Base-by-base conservation (phyloP, 2,797 vertebrate species). In the Sebastes taczanowskii region DNA sequence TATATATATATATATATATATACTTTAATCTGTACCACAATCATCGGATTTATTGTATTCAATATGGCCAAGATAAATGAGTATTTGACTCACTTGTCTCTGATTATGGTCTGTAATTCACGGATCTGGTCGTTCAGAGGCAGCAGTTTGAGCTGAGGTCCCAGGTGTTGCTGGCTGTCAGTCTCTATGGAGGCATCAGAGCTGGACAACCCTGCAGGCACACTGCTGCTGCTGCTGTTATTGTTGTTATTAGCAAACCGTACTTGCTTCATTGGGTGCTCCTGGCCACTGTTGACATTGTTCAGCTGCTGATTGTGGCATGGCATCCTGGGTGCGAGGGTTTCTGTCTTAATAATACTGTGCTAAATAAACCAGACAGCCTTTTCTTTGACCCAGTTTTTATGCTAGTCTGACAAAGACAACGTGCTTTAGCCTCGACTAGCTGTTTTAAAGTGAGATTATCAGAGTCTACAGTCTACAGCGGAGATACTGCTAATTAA, bases 121-220 rank as follows among this genome's bases (percentile, higher is more conserved):
- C 97, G 96, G 89, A 98, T 97, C 95, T 98, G 97, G 89, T 98
- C 97, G 78, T 97, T 98, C 91, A 98, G 95, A 38, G 97, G 97
- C 22, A 98, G 96, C 83, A 98, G 94, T 77, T 98, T 98, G 49
- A 98, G 95, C 91, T 96, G 97, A 7, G 96, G 89, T 81, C 95
- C 96, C 34, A 96, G 91, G 75, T 89, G 80, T 3, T 92, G 90
- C n/a, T 83, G 91, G 84, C 56, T 90, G 35, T 61, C 80, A 2
- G 81, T 64, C 60, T 83, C 85, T 30, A 58, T 49, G 63, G 68
- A 49, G 66, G 59, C 84, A 71, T 91, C 91, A 5, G 46, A 23
- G 70, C 60, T 78, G 38, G 86, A 71, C 38, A 90, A 70, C 60
- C 86, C 87, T 22, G 86, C 85, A 9, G 91, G 55, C 2, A 82